Conservation (phyloP, 2,113 vertebrate genomes). For the Herpetotheres cachinnans region DNA sequence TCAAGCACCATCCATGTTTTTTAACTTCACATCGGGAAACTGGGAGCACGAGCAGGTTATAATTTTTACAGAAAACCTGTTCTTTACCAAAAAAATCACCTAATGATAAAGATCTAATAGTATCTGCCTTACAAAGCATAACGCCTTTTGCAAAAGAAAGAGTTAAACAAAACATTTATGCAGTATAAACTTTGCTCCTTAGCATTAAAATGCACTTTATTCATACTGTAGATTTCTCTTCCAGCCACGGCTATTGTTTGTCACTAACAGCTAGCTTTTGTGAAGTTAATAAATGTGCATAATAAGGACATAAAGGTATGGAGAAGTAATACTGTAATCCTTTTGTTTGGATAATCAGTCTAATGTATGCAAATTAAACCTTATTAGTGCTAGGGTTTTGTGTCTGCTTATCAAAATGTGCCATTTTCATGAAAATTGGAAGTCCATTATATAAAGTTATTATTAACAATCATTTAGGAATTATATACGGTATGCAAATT, state of each 20-base stretch:
- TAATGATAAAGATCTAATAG: conserved; percentile 9
- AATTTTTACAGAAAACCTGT: conserved; percentile 18
- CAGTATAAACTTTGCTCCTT: conserved; percentile 78
- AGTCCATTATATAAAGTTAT: conserved; percentile 99
- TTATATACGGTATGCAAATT: conserved; percentile 99
- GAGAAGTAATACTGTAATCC: conserved; percentile 94
- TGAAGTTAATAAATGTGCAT: conserved; percentile 89
- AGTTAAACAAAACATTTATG: conserved; percentile 77
- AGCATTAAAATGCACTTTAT: conserved; percentile 80
- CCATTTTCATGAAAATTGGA: conserved; percentile 99
- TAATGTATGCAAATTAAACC: conserved; percentile 99
- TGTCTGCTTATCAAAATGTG: conserved; percentile 98
- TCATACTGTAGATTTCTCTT: conserved; percentile 79
- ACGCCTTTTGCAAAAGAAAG: conserved; percentile 63
- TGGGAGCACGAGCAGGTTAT: not conserved
- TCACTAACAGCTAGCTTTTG: conserved; percentile 85
- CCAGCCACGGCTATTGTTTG: conserved; percentile 92
- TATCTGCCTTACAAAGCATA: not conserved
- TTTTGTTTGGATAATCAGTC: conserved; percentile 99
- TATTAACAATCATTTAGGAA: conserved; percentile 98
- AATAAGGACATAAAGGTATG: conserved; percentile 93
- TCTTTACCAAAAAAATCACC: not conserved
- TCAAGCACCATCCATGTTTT: conserved; percentile 45
- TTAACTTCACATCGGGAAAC: conserved; percentile 48
- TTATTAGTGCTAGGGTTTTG: conserved; percentile 92